phyloP scores from a whole-genome alignment of 1,140 invertebrate genomes.

The Forficula auricularia region DNA sequence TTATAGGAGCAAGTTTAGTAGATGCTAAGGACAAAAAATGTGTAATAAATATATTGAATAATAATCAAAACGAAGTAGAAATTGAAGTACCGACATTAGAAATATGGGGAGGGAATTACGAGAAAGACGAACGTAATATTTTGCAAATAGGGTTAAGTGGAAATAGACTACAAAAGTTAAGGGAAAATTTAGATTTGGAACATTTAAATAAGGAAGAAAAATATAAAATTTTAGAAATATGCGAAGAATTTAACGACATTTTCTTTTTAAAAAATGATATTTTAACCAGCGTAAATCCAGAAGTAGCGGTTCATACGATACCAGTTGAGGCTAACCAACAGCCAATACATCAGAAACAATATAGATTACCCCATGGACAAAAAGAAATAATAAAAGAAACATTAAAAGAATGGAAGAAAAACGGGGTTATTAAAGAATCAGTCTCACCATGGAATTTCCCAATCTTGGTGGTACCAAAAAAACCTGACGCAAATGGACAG shows the following conservation, averaged over 20 bases:
- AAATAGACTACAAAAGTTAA: too few species aligned
- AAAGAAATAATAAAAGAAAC: constrained; percentile 3
- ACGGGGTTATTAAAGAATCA: constrained; percentile 4
- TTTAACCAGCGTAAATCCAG: neutral
- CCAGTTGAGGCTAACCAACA: neutral
- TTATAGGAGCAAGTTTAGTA: too few species aligned
- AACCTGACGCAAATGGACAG: constrained; percentile 6
- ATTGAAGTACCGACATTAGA: too few species aligned
- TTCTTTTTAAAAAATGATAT: constrained; percentile 4
- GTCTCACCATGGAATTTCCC: constrained; percentile 2
- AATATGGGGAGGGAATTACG: too few species aligned
- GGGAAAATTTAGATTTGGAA: too few species aligned
- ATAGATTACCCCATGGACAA: constrained; percentile 4
- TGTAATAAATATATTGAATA: too few species aligned
- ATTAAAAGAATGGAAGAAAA: constrained; percentile 4
- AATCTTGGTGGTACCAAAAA: constrained; percentile 8
- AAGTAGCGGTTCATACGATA: constrained; percentile 2
- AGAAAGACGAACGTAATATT: too few species aligned
- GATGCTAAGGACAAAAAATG: too few species aligned
- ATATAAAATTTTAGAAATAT: constrained; percentile 1
- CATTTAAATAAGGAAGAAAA: constrained; percentile 5
- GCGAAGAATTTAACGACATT: constrained; percentile 7
- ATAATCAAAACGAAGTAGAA: too few species aligned
- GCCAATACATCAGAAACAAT: neutral
- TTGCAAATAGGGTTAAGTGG: too few species aligned